A percentile compares a stretch with the other conserved stretches of the same genome.
Conservation (phyloP, 2,888 invertebrate species). For the Torymus auratus region DNA sequence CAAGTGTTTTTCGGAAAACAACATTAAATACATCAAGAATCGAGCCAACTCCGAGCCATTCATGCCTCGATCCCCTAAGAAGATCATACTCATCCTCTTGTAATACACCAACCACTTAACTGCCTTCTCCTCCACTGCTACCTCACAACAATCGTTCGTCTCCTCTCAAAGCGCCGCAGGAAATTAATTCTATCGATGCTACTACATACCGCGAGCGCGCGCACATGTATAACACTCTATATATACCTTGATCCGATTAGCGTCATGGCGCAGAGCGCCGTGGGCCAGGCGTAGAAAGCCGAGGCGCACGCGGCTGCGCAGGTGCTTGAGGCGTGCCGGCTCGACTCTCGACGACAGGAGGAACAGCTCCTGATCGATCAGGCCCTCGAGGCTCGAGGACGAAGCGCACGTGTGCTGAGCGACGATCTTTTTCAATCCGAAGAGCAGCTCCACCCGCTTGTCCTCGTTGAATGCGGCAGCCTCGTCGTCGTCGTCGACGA, state of each 20-base stretch:
- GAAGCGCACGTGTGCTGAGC: constrained; percentile 80
- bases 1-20: too few species aligned
- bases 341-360: constrained; percentile 82
- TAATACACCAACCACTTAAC: too few species aligned
- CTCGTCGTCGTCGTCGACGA: constrained; percentile 6
- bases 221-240: too few species aligned
- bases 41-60: too few species aligned
- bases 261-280: constrained; percentile 4
- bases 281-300: constrained; percentile 62
- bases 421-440: constrained; percentile 81
- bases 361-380: constrained; percentile 86
- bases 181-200: background rate
- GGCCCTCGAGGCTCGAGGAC: constrained; percentile 80
- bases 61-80: too few species aligned
- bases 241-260: constrained; percentile 29
- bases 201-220: too few species aligned
- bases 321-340: constrained; percentile 80
- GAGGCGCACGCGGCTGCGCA: constrained; percentile 78
- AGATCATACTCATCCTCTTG: too few species aligned
- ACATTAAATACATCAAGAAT: too few species aligned
- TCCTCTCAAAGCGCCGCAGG: too few species aligned
- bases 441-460: constrained; percentile 43
- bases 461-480: background rate
- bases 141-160: too few species aligned
- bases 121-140: too few species aligned